A percentile compares a stretch with the other conserved stretches of the same genome.
Conservation (phyloP, 2,888 invertebrate species). For the Gastrophysa polygoni region DNA sequence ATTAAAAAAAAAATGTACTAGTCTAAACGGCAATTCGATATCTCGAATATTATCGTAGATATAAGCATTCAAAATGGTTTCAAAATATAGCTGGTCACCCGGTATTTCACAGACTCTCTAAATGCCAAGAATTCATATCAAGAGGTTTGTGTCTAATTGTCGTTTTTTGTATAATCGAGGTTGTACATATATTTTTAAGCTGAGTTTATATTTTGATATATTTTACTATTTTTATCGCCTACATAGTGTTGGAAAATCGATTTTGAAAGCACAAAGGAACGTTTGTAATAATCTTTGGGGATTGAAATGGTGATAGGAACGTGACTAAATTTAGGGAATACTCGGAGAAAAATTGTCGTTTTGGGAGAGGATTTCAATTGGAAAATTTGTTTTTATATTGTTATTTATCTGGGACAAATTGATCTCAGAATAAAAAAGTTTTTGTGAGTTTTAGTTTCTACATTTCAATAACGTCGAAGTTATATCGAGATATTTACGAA, state of each 20-base stretch:
- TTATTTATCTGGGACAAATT: background rate
- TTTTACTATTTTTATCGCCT: constrained; percentile 42
- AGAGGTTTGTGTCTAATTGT: constrained; percentile 23
- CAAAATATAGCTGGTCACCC: too few species aligned
- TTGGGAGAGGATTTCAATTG: background rate
- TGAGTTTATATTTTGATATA: constrained; percentile 54
- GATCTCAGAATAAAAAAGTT: background rate
- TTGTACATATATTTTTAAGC: constrained; percentile 47
- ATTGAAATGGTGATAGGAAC: background rate
- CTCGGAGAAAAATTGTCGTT: background rate
- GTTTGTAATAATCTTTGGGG: background rate
- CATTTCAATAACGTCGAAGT: constrained; percentile 4
- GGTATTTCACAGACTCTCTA: too few species aligned
- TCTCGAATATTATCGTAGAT: too few species aligned
- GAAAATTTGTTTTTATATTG: background rate
- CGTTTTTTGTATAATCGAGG: constrained; percentile 21
- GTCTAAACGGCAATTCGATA: too few species aligned
- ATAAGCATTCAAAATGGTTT: too few species aligned
- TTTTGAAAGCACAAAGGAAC: constrained; percentile 9
- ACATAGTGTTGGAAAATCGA: constrained; percentile 31
- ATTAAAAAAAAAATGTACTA: too few species aligned
- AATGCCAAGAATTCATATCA: constrained; percentile 13
- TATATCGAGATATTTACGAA: constrained; percentile 13
- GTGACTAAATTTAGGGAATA: background rate
- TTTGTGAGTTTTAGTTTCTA: background rate